phyloP scores from a whole-genome alignment of 2,113 vertebrate species.

The Candoia aspera region DNA sequence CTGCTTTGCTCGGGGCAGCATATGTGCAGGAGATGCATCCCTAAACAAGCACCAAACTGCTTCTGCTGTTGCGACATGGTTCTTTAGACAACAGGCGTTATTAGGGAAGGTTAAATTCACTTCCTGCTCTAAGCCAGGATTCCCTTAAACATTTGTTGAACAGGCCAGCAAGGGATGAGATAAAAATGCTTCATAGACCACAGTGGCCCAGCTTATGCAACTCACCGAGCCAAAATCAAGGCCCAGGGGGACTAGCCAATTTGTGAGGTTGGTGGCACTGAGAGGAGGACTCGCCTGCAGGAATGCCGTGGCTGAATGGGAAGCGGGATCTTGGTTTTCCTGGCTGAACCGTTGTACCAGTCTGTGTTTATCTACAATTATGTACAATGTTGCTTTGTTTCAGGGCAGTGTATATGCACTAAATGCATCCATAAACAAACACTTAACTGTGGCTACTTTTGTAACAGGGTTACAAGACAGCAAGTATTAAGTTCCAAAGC shows the following conservation, averaged over 20 bases:
- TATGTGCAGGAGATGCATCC: background rate
- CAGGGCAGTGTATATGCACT: background rate
- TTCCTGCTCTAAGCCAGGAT: background rate
- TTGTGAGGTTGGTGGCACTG: no score
- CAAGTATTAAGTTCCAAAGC: background rate
- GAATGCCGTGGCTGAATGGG: background rate
- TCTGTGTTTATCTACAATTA: background rate
- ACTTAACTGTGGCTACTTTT: background rate
- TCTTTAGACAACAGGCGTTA: background rate
- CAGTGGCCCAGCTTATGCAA: background rate
- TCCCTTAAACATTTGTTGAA: background rate
- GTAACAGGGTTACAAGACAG: background rate
- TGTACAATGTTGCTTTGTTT: background rate
- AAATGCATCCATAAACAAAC: background rate
- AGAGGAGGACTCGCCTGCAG: background rate
- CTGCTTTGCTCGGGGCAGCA: background rate
- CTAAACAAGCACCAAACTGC: background rate
- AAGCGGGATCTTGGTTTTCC: background rate
- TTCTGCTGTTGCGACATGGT: background rate
- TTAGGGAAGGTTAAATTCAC: background rate
- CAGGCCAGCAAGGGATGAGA: background rate
- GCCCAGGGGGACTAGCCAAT: no score
- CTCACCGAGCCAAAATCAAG: background rate
- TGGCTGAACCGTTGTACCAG: background rate
- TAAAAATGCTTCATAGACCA: background rate